Evolutionary conservation across 2,113 vertebrate species (phyloP).

Genomic region (Bujurquina vittata): DNA sequence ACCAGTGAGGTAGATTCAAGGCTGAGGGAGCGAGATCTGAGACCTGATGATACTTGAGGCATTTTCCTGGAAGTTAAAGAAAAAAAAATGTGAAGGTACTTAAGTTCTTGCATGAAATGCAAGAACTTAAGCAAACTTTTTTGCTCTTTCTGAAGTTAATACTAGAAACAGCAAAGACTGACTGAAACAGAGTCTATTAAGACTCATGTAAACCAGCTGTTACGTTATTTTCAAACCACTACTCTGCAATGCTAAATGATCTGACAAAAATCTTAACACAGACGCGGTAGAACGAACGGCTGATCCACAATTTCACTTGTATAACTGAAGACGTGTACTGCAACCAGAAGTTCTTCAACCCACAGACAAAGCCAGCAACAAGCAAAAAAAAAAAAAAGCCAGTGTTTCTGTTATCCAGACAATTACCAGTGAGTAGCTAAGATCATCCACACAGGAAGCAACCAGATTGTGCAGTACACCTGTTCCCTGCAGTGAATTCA

Average conservation of each 20-base stretch:
- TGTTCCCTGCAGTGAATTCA: not conserved
- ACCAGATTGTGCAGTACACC: not conserved
- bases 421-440: not conserved
- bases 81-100: not conserved
- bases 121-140: too few relatives aligned
- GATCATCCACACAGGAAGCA: not conserved
- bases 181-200: not conserved
- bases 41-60: constrained; percentile 82
- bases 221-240: not conserved
- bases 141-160: too few relatives aligned
- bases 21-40: constrained; percentile 53
- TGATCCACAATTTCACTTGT: not conserved
- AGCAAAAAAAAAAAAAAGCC: not conserved
- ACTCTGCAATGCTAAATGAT: not conserved
- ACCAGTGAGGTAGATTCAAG: constrained; percentile 58
- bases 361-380: not conserved
- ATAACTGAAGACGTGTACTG: not conserved
- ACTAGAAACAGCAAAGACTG: too few relatives aligned
- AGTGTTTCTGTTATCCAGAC: not conserved
- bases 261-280: not conserved
- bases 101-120: not conserved
- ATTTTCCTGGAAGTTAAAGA: constrained; percentile 81
- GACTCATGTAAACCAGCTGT: not conserved
- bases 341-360: not conserved
- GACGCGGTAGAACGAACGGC: not conserved